Conservation (phyloP, 2,888 invertebrate genomes). For the Epirrita christyi region DNA sequence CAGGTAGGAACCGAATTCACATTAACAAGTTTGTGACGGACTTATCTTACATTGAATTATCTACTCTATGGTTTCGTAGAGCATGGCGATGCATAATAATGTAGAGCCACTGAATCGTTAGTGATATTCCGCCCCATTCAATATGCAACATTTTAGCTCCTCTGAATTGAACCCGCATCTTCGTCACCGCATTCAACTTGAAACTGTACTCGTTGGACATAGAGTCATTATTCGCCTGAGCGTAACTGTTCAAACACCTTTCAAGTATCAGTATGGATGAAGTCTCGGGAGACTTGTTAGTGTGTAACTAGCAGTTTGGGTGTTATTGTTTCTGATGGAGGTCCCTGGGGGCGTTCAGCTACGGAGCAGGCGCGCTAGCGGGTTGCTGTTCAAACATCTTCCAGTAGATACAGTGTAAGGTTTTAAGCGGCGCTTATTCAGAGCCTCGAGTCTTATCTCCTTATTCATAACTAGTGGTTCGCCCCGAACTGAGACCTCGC, state of each 20-base stretch:
- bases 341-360: slow-evolving; percentile 45
- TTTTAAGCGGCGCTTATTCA: too few relatives aligned
- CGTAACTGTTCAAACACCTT: slow-evolving; percentile 19
- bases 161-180: slow-evolving; percentile 4
- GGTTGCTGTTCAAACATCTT: too few relatives aligned
- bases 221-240: slow-evolving; percentile 6
- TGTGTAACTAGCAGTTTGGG: slow-evolving; percentile 54
- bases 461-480: too few relatives aligned
- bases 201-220: not conserved
- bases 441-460: too few relatives aligned
- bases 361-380: not conserved
- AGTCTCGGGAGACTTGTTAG: slow-evolving; percentile 61
- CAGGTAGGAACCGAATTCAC: too few relatives aligned
- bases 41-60: too few relatives aligned
- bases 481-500: too few relatives aligned
- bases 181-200: not conserved
- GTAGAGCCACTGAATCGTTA: too few relatives aligned
- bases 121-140: not conserved
- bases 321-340: slow-evolving; percentile 66
- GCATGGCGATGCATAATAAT: too few relatives aligned
- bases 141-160: slow-evolving; percentile 17
- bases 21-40: too few relatives aligned
- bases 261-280: slow-evolving; percentile 24
- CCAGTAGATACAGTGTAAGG: too few relatives aligned
- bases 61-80: too few relatives aligned